Percentiles rank a stretch among this genome's conserved stretches.
phyloP scores from a whole-genome alignment of 2,888 invertebrate genomes.

The Cheilosia grossa region DNA sequence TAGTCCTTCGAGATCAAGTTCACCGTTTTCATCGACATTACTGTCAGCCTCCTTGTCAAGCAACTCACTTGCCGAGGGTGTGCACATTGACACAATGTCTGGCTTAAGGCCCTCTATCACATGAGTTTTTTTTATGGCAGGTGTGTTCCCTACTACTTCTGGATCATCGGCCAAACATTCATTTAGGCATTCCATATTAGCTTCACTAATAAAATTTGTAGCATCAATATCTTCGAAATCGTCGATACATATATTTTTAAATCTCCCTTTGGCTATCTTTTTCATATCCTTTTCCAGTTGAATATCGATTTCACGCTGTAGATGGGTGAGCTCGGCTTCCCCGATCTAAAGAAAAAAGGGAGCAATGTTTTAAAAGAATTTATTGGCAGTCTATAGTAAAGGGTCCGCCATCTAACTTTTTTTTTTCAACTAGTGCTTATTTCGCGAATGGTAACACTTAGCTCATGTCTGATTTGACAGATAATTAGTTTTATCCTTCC shows the following conservation, averaged over 20 bases:
- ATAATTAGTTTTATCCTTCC: too few species aligned
- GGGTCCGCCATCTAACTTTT: too few species aligned
- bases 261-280: conserved; percentile 80
- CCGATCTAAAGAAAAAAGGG: conserved; percentile 77
- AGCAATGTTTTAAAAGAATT: background rate
- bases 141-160: conserved; percentile 71
- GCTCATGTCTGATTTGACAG: too few species aligned
- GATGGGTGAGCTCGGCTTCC: conserved; percentile 88
- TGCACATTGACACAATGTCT: conserved; percentile 91
- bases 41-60: conserved; percentile 80
- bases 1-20: conserved; percentile 89
- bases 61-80: conserved; percentile 84
- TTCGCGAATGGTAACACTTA: too few species aligned
- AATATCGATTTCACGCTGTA: conserved; percentile 94
- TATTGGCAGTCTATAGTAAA: background rate
- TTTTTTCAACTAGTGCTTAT: too few species aligned
- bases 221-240: conserved; percentile 82
- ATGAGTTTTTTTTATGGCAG: conserved; percentile 64
- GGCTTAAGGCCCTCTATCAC: conserved; percentile 85
- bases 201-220: conserved; percentile 83
- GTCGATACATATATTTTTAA: conserved; percentile 77
- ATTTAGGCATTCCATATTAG: conserved; percentile 83
- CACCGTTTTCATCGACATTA: conserved; percentile 80
- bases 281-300: conserved; percentile 89
- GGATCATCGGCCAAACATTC: conserved; percentile 81